Conservation (phyloP, 2,797 vertebrate species). For the Sciurus carolinensis region DNA sequence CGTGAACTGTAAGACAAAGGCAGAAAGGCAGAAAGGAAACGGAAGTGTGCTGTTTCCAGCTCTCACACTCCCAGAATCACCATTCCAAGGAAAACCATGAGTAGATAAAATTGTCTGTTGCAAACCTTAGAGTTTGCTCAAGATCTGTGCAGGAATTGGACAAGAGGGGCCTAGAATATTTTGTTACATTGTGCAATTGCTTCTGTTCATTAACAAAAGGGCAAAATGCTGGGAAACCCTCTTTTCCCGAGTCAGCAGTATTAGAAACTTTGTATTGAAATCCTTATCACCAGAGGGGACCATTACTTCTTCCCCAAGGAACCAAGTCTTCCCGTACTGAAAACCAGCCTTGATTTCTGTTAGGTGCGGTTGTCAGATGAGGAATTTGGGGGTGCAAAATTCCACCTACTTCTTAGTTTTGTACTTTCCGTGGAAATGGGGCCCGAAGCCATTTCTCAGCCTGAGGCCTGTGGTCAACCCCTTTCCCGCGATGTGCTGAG, state of each 20-base stretch:
- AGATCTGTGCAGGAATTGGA: neutral
- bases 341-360: neutral
- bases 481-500: neutral
- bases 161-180: neutral
- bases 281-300: neutral
- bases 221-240: neutral
- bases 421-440: neutral
- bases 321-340: neutral
- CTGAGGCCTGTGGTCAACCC: neutral
- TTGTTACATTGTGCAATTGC: neutral
- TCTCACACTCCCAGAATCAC: too few relatives aligned
- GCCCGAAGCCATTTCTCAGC: neutral
- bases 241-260: neutral
- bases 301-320: neutral
- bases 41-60: neutral
- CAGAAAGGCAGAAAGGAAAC: neutral
- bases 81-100: neutral
- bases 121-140: neutral
- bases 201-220: conserved; percentile 6
- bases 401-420: conserved; percentile 3
- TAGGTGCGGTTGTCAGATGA: neutral
- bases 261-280: conserved; percentile 57
- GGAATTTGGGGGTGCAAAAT: neutral
- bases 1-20: neutral
- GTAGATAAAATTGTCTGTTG: neutral